Percentiles rank a stretch among this genome's conserved stretches.
Conservation (phyloP, 2,888 invertebrate species). For the Camponotus fellah region DNA sequence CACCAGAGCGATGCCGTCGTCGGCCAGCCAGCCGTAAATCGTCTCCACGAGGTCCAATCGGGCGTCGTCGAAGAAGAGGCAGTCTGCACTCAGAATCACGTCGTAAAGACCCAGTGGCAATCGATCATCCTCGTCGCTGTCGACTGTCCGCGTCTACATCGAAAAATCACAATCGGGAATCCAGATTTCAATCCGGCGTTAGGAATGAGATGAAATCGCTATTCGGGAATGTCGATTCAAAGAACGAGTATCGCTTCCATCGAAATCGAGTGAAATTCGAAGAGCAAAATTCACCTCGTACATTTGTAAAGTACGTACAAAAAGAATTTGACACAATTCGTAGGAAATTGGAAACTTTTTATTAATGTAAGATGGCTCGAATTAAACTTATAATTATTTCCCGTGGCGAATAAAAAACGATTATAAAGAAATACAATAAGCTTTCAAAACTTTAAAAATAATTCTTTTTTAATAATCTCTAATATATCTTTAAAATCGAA, state of each 20-base stretch:
- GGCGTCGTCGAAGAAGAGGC: conserved; percentile 92
- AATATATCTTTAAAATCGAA: conserved; percentile 2
- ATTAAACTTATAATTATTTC: not conserved
- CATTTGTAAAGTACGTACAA: not conserved
- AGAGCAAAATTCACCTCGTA: not conserved
- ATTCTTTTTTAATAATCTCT: not conserved
- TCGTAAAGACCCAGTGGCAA: conserved; percentile 87
- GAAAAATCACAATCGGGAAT: conserved; percentile 43
- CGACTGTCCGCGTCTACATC: conserved; percentile 62
- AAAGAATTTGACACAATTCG: conserved; percentile 7
- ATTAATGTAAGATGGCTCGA: not conserved
- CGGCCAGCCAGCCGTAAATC: conserved; percentile 89
- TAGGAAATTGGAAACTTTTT: conserved; percentile 13
- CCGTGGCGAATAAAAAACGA: not conserved
- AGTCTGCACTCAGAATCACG: conserved; percentile 92
- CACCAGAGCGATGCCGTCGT: conserved; percentile 90
- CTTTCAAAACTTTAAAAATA: not conserved
- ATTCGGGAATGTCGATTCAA: not conserved
- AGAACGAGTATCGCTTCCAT: too few relatives aligned
- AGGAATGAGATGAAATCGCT: not conserved
- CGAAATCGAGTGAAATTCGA: not conserved
- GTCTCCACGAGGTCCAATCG: conserved; percentile 90
- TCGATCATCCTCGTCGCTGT: conserved; percentile 47
- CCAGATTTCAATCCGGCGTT: conserved; percentile 11
- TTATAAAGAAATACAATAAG: not conserved